phyloP scores from a whole-genome alignment of 2,797 vertebrate species.

The Echeneis naucrates region DNA sequence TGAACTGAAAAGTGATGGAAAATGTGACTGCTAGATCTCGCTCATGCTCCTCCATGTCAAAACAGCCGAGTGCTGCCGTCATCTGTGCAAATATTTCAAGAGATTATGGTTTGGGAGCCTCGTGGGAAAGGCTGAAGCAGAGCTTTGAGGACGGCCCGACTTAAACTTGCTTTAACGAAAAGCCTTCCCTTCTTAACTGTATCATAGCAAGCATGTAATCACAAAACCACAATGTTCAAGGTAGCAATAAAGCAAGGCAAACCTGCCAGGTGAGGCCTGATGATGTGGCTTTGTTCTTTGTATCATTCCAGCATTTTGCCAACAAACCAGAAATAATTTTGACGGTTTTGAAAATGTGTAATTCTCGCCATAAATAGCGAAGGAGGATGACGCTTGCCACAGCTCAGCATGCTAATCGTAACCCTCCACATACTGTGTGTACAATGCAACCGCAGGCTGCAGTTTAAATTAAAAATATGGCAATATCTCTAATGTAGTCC shows the following conservation, averaged over 20 bases:
- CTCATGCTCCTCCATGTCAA: slow-evolving; percentile 72
- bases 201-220: slow-evolving; percentile 36
- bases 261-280: slow-evolving; percentile 56
- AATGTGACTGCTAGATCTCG: slow-evolving; percentile 70
- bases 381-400: slow-evolving; percentile 49
- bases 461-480: slow-evolving; percentile 13
- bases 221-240: slow-evolving; percentile 43
- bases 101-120: slow-evolving; percentile 78
- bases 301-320: slow-evolving; percentile 65
- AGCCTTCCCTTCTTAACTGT: slow-evolving; percentile 40
- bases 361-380: slow-evolving; percentile 60
- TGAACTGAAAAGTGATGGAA: slow-evolving; percentile 73
- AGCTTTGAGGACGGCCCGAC: slow-evolving; percentile 52
- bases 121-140: slow-evolving; percentile 79
- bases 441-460: slow-evolving; percentile 25
- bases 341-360: slow-evolving; percentile 78
- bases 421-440: slow-evolving; percentile 24
- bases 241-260: slow-evolving; percentile 52
- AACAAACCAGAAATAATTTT: slow-evolving; percentile 58
- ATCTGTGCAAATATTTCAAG: slow-evolving; percentile 80
- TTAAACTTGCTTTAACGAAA: slow-evolving; percentile 49
- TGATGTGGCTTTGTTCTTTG: slow-evolving; percentile 64
- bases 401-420: slow-evolving; percentile 53
- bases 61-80: slow-evolving; percentile 74
- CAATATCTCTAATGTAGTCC: slow-evolving; percentile 15